Evolutionary conservation across 2,888 invertebrate species (phyloP).

Genomic region (Orthonychiurus folsomi): DNA sequence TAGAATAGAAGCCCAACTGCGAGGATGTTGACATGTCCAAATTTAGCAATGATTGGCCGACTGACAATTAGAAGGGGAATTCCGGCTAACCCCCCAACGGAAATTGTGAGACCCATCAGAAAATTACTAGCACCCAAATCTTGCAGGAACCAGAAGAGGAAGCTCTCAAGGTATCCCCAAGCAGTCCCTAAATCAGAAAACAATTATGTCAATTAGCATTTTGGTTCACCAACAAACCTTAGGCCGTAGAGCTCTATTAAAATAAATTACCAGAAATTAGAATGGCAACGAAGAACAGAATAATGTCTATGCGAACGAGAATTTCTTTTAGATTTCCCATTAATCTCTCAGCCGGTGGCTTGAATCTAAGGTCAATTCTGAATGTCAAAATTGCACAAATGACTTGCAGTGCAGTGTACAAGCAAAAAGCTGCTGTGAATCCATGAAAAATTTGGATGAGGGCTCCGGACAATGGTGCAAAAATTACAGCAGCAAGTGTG

Average conservation of each 20-base stretch:
- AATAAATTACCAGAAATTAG: slow-evolving; percentile 63
- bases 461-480: slow-evolving; percentile 64
- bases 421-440: slow-evolving; percentile 65
- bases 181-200: slow-evolving; percentile 54
- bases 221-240: slow-evolving; percentile 54
- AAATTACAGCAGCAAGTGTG: slow-evolving; percentile 66
- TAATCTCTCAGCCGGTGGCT: slow-evolving; percentile 61
- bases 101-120: slow-evolving; percentile 70
- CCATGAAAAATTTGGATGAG: slow-evolving; percentile 47
- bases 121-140: slow-evolving; percentile 65
- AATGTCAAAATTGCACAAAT: slow-evolving; percentile 59
- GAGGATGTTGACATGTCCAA: slow-evolving; percentile 68
- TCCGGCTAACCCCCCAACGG: slow-evolving; percentile 66
- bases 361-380: slow-evolving; percentile 65
- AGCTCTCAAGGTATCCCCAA: slow-evolving; percentile 77
- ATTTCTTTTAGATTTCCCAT: slow-evolving; percentile 60
- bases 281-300: slow-evolving; percentile 62
- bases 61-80: slow-evolving; percentile 66
- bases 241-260: slow-evolving; percentile 68
- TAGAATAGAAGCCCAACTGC: slow-evolving; percentile 70
- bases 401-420: slow-evolving; percentile 62
- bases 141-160: slow-evolving; percentile 69
- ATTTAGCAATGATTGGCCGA: slow-evolving; percentile 60
- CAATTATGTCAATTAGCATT: too few relatives aligned
- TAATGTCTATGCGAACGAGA: slow-evolving; percentile 59